A percentile compares a stretch with the other conserved stretches of the same genome.
These are phyloP conservation scores for Papilio dardanus DNA, from an alignment of 1,140 invertebrate species.

Conservation along the genomic window DNA sequence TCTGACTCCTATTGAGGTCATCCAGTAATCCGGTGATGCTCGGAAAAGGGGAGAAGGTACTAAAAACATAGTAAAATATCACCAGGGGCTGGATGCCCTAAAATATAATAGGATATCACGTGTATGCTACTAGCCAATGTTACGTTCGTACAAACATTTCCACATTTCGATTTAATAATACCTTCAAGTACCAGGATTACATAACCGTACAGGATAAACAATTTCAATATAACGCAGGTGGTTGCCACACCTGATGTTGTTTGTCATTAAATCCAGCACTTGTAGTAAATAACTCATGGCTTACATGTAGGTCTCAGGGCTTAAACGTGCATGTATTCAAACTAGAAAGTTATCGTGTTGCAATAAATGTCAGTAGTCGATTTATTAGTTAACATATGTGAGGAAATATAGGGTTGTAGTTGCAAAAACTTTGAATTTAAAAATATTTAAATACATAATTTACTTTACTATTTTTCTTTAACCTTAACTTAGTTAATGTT, in stretches of 20 bases:
- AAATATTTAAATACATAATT: too few species aligned
- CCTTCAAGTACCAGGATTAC: not conserved
- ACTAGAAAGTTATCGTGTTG: not conserved
- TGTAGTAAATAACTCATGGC: slow-evolving; percentile 6
- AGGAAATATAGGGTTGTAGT: not conserved
- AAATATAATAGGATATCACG: too few species aligned
- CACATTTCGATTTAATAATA: not conserved
- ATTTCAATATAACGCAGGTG: slow-evolving; percentile 21
- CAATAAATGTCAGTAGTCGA: not conserved
- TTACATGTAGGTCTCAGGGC: slow-evolving; percentile 17
- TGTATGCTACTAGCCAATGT: too few species aligned
- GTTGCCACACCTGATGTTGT: not conserved
- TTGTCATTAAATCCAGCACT: slow-evolving; percentile 15
- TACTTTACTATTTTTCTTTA: too few species aligned
- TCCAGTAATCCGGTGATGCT: too few species aligned
- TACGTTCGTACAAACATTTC: not conserved
- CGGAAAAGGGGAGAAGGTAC: too few species aligned
- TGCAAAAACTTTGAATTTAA: not conserved
- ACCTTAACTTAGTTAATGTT: too few species aligned
- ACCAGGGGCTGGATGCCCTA: too few species aligned
- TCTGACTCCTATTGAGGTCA: too few species aligned
- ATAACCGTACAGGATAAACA: not conserved
- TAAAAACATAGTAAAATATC: too few species aligned
- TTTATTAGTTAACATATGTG: not conserved
- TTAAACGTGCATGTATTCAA: not conserved